Conservation (phyloP, 2,888 invertebrate species). For the Piscicola geometra region DNA sequence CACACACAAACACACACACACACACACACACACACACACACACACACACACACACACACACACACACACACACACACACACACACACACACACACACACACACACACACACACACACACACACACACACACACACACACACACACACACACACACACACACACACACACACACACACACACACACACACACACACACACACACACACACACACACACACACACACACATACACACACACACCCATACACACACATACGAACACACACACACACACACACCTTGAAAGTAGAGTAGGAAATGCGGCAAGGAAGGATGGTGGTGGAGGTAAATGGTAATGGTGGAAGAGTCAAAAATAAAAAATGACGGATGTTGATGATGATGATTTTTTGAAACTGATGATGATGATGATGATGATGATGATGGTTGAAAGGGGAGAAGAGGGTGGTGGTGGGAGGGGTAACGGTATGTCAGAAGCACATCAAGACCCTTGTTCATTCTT, state of each 20-base stretch:
- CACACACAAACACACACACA: neutral
- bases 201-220: constrained; percentile 37
- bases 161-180: constrained; percentile 11
- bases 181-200: neutral
- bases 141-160: constrained; percentile 17
- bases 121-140: constrained; percentile 29
- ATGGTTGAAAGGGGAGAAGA: neutral
- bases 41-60: constrained; percentile 37
- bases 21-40: constrained; percentile 1
- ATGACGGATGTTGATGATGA: too few relatives aligned
- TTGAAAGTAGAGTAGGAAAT: neutral
- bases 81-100: constrained; percentile 5
- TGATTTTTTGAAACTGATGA: too few relatives aligned
- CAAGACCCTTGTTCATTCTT: neutral
- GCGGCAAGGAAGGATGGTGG: neutral
- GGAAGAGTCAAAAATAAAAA: too few relatives aligned
- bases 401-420: too few relatives aligned
- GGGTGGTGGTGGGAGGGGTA: neutral
- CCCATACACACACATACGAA: constrained; percentile 12
- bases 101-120: constrained; percentile 4
- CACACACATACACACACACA: constrained; percentile 37
- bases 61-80: constrained; percentile 38
- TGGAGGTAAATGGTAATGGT: neutral
- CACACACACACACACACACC: neutral
- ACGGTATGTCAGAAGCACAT: neutral